Evolutionary conservation across 2,113 vertebrate species (phyloP).

Genomic region (Dicentrarchus labrax): DNA sequence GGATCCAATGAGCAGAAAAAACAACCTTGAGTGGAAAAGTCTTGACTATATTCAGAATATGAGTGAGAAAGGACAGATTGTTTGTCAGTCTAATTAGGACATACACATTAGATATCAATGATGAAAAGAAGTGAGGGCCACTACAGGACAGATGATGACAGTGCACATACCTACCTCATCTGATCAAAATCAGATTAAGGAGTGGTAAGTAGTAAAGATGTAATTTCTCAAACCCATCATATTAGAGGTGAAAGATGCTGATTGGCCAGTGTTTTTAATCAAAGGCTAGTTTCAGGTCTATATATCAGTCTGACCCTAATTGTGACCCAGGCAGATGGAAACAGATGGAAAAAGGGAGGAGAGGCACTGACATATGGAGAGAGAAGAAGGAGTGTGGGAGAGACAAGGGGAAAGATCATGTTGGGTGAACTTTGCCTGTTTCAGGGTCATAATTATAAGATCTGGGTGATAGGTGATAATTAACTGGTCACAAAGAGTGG

Average conservation of each 20-base stretch:
- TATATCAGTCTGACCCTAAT: slow-evolving; percentile 36
- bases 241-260: neutral
- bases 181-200: neutral
- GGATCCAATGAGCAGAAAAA: neutral
- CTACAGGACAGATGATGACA: no score
- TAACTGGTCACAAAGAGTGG: slow-evolving; percentile 61
- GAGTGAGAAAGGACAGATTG: neutral
- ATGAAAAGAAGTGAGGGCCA: neutral
- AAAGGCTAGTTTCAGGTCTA: slow-evolving; percentile 4
- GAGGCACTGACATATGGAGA: slow-evolving; percentile 4
- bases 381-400: slow-evolving; percentile 41
- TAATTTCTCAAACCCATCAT: neutral
- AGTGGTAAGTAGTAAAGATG: neutral
- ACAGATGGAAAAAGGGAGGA: slow-evolving; percentile 20
- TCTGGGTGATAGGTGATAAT: slow-evolving; percentile 78
- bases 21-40: neutral
- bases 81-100: neutral
- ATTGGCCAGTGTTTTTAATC: slow-evolving; percentile 19
- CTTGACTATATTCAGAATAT: neutral
- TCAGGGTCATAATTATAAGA: slow-evolving; percentile 76
- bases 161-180: neutral
- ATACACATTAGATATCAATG: neutral
- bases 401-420: slow-evolving; percentile 3
- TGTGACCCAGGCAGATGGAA: slow-evolving; percentile 10
- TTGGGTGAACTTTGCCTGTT: slow-evolving; percentile 58